Evolutionary conservation across 1,140 invertebrate species (phyloP).

Genomic region (Papilio dardanus): DNA sequence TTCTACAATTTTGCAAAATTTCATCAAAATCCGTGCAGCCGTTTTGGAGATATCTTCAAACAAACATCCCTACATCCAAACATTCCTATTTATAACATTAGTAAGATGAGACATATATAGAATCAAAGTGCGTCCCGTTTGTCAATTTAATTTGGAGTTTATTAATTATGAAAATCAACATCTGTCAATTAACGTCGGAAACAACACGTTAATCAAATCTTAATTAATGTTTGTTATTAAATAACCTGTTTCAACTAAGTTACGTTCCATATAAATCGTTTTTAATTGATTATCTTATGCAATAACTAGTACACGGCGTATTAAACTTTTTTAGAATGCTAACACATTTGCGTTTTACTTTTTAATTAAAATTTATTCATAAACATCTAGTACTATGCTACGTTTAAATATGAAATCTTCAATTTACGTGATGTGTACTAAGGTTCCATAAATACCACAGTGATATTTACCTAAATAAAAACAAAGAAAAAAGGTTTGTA

Average conservation of each 20-base stretch:
- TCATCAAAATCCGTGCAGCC: too few species aligned
- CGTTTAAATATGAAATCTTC: too few species aligned
- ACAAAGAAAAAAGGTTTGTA: not conserved
- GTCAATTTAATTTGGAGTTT: not conserved
- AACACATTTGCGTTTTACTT: not conserved
- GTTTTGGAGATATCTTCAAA: too few species aligned
- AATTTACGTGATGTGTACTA: not conserved
- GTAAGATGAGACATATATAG: slow-evolving; percentile 4
- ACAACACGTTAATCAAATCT: slow-evolving; percentile 21
- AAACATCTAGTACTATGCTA: too few species aligned
- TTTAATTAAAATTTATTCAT: not conserved
- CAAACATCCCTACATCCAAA: too few species aligned
- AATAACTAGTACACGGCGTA: not conserved
- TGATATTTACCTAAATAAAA: not conserved
- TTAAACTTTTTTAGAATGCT: not conserved
- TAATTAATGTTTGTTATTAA: slow-evolving; percentile 23
- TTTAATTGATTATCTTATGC: not conserved
- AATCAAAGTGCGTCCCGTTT: slow-evolving; percentile 3
- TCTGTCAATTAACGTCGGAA: slow-evolving; percentile 24
- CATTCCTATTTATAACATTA: too few species aligned
- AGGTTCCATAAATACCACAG: too few species aligned
- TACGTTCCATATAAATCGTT: slow-evolving; percentile 15
- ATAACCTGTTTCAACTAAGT: slow-evolving; percentile 15
- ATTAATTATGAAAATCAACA: slow-evolving; percentile 21
- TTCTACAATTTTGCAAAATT: too few species aligned